Base-by-base conservation (phyloP, 2,113 vertebrate genomes). In the Vulpes vulpes region DNA sequence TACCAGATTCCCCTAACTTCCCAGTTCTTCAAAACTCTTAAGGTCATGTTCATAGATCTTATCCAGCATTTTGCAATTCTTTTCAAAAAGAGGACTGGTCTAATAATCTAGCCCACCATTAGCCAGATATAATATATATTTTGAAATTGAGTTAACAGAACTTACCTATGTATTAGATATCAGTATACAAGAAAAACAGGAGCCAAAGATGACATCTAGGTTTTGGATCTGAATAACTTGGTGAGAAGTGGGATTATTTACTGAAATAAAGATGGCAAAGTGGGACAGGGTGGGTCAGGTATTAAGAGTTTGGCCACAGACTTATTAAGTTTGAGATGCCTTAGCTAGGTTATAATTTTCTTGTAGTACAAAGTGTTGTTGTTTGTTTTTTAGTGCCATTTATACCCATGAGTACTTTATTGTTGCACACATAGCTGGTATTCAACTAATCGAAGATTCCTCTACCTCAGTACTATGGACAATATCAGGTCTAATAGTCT, bases 1-100 rank as follows among this genome's bases (percentile, higher is more conserved):
- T 71, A 92, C 20, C 38, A 84, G 27, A 85, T 73, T 65, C 55
- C 60, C 59, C 8, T 80, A 64, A 84, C 23, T 85, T 89, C 43
- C 30, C 79, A 85, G 55, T 93, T 80, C 17, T 64, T 97, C 71
- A 93, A 80, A 93, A 25, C 17, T 85, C 51, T 65, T 59, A 85
- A 79, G 17, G 43, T 19, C 30, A 35, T 74, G 17, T 43, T 67
- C 71, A 67, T 32, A 74, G 16, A 79, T 38, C 4, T 59, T 71
- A 89, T 67, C 22, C 71, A 71, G 49, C 8, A 82, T 53, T 92
- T 76, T 83, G 43, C 57, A 91, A 57, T 35, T 94, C 51, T 53
- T 88, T 60, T 67, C 43, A 83, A 93, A 85, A 85, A 85, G 16
- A 71, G 7, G 15, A 89, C 27, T 83, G 15, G 20, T 69, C 83